These are phyloP conservation scores for Platorchestia sp. DNA, from an alignment of 1,140 invertebrate genomes.

Conservation along the genomic window DNA sequence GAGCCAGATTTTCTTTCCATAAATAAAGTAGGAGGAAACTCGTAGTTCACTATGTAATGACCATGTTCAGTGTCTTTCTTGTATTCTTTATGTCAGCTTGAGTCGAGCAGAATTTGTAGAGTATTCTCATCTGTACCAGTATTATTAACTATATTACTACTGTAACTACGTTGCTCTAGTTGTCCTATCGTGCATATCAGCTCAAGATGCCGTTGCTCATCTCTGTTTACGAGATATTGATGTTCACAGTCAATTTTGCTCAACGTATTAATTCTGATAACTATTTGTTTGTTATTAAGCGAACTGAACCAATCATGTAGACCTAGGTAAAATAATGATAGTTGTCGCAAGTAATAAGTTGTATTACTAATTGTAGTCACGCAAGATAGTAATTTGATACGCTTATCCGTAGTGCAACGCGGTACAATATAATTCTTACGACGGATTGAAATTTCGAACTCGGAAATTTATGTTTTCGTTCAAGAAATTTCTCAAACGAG, in stretches of 20 bases:
- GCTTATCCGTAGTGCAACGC: slow-evolving; percentile 36
- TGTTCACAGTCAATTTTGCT: slow-evolving; percentile 40
- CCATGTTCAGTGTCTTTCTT: slow-evolving; percentile 44
- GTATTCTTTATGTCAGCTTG: background rate
- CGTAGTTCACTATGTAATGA: background rate
- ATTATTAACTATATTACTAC: background rate
- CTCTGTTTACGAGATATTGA: slow-evolving; percentile 43
- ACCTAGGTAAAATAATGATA: slow-evolving; percentile 23
- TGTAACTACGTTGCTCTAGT: slow-evolving; percentile 30
- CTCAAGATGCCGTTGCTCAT: slow-evolving; percentile 49
- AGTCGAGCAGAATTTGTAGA: background rate
- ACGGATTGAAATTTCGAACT: background rate
- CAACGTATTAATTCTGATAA: slow-evolving; percentile 48
- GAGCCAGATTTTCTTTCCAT: background rate
- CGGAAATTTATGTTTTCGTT: background rate
- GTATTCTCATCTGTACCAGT: slow-evolving; percentile 26
- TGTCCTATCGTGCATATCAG: slow-evolving; percentile 43
- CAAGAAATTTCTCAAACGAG: background rate
- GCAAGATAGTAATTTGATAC: slow-evolving; percentile 53
- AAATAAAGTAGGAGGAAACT: background rate
- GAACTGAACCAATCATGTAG: slow-evolving; percentile 52
- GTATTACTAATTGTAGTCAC: background rate
- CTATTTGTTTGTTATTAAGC: slow-evolving; percentile 44
- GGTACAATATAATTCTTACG: slow-evolving; percentile 8
- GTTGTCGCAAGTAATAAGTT: slow-evolving; percentile 11